Evolutionary conservation across 2,888 invertebrate genomes (phyloP).

Genomic region (Heliconius ethilla): DNA sequence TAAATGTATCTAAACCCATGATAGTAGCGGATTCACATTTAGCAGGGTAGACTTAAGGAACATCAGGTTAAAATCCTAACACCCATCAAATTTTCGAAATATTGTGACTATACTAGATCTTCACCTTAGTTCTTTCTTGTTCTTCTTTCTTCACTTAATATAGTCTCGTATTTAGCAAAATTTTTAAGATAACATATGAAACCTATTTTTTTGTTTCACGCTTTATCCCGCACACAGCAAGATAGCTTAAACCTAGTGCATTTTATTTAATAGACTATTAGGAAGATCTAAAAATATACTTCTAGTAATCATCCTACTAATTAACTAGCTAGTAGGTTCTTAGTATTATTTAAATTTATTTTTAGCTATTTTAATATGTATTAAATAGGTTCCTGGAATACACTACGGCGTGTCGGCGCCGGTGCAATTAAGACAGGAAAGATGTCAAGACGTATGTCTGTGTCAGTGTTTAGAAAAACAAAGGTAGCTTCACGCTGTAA

Average conservation of each 20-base stretch:
- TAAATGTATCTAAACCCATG: no score
- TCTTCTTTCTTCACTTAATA: no score
- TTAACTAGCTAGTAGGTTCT: neutral
- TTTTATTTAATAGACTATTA: neutral
- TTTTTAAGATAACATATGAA: no score
- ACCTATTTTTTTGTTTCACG: no score
- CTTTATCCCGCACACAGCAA: no score
- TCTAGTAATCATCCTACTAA: neutral
- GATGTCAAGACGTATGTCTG: conserved; percentile 46
- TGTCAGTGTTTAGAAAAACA: conserved; percentile 14
- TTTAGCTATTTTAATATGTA: conserved; percentile 44
- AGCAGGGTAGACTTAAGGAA: neutral
- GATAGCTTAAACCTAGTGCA: no score
- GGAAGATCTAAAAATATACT: neutral
- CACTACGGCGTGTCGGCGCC: conserved; percentile 45
- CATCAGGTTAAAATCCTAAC: neutral
- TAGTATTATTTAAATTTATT: conserved; percentile 33
- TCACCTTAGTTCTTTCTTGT: no score
- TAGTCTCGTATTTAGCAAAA: no score
- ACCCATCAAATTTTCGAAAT: neutral
- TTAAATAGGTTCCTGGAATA: conserved; percentile 46
- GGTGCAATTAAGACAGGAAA: conserved; percentile 49
- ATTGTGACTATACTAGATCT: no score
- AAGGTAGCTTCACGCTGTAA: no score
- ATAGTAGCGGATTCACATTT: neutral